Evolutionary conservation across 2,113 vertebrate genomes (phyloP), one percentile per base, ranked within the genome.

Genomic region (Tetraodon nigroviridis): DNA sequence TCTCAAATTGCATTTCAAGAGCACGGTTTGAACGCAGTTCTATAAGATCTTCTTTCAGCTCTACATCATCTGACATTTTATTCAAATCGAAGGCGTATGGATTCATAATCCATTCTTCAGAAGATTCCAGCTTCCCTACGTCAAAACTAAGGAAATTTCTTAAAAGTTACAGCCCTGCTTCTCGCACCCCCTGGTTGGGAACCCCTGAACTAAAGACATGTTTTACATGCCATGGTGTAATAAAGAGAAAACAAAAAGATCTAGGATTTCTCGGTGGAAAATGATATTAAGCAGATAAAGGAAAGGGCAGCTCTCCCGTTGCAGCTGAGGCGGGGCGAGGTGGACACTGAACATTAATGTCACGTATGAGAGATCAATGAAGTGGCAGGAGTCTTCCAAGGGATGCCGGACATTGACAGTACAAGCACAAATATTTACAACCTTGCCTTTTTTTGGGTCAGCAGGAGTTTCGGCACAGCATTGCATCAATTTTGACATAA

Each of bases 331-430:
- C 79, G 77, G 76, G 59, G 65, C n/a, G 11, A 66, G 70, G 58
- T 18, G 49, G 75, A 54, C 65, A 47, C 41, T 52, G 61, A 66
- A 75, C 27, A 62, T 78, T 73, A 82, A 70, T 68, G 80, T 79
- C 75, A 79, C 71, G 74, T 78, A 56, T 72, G 76, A 80, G 60
- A 81, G 74, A 82, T 85, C 78, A 85, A 66, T 82, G 79, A 59
- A 71, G 66, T 80, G 80, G 73, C 84, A 76, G 68, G 77, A 80
- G 65, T 66, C 77, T 55, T 67, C 48, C 24, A 58, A 73, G 64
- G 67, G 60, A 44, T 64, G 6, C n/a, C 7, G 37, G 59, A 2
- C 1, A 29, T 73, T 82, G 78, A 76, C 78, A 84, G 76, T 51
- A 66, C 49, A 16, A 14, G 20, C 76, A 80, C 84, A 70, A 84